Evolutionary conservation across 2,888 invertebrate genomes (phyloP).

Genomic region (Drosophila birchii): DNA sequence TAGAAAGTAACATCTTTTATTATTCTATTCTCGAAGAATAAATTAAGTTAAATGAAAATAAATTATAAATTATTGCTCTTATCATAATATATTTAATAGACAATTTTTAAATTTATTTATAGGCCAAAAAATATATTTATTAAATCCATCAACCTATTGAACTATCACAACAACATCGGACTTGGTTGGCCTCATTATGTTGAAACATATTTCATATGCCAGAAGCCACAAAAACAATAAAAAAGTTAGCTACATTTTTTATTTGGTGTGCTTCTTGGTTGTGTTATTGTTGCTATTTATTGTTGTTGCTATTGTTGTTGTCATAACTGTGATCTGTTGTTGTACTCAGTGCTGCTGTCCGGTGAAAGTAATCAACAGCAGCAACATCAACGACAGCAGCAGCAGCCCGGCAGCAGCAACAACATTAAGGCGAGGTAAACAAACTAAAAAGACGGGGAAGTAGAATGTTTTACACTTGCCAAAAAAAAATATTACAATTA

Average conservation of each 20-base stretch:
- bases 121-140: background rate
- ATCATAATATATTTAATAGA: background rate
- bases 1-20: too few relatives aligned
- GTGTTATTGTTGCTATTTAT: conserved; percentile 31
- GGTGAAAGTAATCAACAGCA: conserved; percentile 76
- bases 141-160: background rate
- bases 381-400: conserved; percentile 52
- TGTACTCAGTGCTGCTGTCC: conserved; percentile 69
- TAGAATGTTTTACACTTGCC: conserved; percentile 67
- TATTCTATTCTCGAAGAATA: too few relatives aligned
- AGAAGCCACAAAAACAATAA: conserved; percentile 43
- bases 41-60: too few relatives aligned
- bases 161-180: conserved; percentile 22
- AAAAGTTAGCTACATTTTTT: conserved; percentile 51
- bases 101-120: background rate
- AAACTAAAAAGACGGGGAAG: conserved; percentile 27
- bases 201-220: conserved; percentile 78
- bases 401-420: conserved; percentile 18
- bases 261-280: conserved; percentile 21
- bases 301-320: conserved; percentile 54
- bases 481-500: conserved; percentile 40
- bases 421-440: conserved; percentile 38
- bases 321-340: conserved; percentile 71
- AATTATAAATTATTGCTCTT: too few relatives aligned
- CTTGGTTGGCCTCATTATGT: conserved; percentile 73